Evolutionary conservation across 2,797 vertebrate genomes (phyloP).

Genomic region (Choloepus didactylus): DNA sequence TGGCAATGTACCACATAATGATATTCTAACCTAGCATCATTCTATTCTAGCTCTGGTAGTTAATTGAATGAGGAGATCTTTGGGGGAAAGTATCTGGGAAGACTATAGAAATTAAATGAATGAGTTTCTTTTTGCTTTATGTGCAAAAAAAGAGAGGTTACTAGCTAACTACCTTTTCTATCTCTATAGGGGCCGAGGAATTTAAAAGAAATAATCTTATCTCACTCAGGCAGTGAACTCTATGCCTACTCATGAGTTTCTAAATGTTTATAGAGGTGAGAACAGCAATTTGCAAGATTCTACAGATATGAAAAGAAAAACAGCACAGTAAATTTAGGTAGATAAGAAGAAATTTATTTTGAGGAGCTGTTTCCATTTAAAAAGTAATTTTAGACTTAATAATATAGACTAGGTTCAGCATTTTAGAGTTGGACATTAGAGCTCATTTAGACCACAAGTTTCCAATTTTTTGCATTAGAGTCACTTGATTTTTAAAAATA

Average conservation of each 20-base stretch:
- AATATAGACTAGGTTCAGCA: neutral
- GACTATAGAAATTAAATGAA: conserved; percentile 79
- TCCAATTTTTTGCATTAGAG: conserved; percentile 32
- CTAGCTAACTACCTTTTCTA: conserved; percentile 43
- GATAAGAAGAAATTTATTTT: conserved; percentile 18
- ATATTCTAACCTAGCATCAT: conserved; percentile 65
- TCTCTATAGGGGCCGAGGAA: conserved; percentile 39
- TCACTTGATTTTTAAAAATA: conserved; percentile 44
- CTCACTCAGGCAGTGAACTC: conserved; percentile 53
- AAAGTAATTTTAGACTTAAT: conserved; percentile 65
- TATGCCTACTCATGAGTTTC: conserved; percentile 65
- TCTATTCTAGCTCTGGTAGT: conserved; percentile 79
- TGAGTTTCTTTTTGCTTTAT: conserved; percentile 57
- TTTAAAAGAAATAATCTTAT: conserved; percentile 57
- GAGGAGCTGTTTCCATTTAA: conserved; percentile 41
- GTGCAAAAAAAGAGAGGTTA: conserved; percentile 22
- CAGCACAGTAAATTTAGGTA: conserved; percentile 3
- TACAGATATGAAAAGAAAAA: conserved; percentile 39
- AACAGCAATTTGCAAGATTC: conserved; percentile 62
- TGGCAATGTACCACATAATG: conserved; percentile 21
- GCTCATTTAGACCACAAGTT: conserved; percentile 34
- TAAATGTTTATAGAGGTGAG: conserved; percentile 54
- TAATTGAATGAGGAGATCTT: conserved; percentile 82
- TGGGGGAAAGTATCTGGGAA: conserved; percentile 78
- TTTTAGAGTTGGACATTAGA: conserved; percentile 50